phyloP scores from a whole-genome alignment of 2,888 invertebrate species.

The Liopterus haemorrhoidalis region DNA sequence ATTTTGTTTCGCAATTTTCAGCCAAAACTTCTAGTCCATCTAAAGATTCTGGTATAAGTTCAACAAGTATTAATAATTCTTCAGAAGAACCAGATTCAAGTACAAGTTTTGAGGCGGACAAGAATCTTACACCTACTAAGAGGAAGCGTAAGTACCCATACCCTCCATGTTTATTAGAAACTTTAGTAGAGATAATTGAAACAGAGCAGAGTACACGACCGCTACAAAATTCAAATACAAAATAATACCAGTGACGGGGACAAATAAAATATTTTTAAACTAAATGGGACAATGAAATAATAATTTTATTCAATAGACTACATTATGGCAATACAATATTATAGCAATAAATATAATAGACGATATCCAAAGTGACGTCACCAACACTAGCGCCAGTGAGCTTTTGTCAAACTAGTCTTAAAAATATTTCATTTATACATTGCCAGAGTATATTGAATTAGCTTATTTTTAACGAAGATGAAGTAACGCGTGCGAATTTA shows the following conservation, averaged over 20 bases:
- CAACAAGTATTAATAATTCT: conserved; percentile 16
- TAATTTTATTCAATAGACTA: too few species aligned
- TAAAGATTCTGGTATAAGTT: conserved; percentile 17
- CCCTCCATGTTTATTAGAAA: conserved; percentile 5
- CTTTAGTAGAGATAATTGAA: background rate
- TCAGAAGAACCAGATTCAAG: conserved; percentile 19
- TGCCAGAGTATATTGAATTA: too few species aligned
- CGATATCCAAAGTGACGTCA: too few species aligned
- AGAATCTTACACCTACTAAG: conserved; percentile 23
- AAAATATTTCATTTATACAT: too few species aligned
- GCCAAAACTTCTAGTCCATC: conserved; percentile 17
- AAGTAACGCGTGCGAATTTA: too few species aligned
- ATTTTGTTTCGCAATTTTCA: too few species aligned
- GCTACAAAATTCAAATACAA: too few species aligned
- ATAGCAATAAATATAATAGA: too few species aligned
- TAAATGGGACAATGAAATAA: background rate
- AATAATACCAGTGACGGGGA: background rate
- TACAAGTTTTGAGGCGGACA: conserved; percentile 18
- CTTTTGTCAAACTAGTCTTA: too few species aligned
- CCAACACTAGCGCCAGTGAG: too few species aligned
- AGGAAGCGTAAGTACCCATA: conserved; percentile 28
- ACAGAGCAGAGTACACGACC: background rate
- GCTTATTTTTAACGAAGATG: too few species aligned
- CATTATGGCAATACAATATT: too few species aligned
- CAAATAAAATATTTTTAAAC: background rate